Evolutionary conservation across 1,140 invertebrate genomes (phyloP).

Genomic region (Hycleus phaleratus): DNA sequence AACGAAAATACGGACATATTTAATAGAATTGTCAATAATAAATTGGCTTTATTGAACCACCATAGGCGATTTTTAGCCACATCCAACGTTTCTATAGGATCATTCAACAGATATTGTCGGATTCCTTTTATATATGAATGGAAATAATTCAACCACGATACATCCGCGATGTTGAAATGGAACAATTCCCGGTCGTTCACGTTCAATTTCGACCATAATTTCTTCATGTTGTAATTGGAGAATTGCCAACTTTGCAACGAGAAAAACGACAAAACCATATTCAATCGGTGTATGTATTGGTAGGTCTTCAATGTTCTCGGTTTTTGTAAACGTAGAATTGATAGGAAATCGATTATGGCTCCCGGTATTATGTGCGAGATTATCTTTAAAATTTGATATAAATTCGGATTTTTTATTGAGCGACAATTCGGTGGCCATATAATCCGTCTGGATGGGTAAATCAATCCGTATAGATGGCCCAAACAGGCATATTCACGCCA

Average conservation of each 20-base stretch:
- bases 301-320: slow-evolving; percentile 30
- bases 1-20: no score
- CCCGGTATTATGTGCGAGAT: slow-evolving; percentile 51
- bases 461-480: slow-evolving; percentile 41
- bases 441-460: slow-evolving; percentile 47
- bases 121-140: no score
- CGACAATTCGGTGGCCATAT: slow-evolving; percentile 50
- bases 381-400: slow-evolving; percentile 37
- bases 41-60: no score
- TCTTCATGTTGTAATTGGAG: slow-evolving; percentile 54
- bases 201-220: slow-evolving; percentile 49
- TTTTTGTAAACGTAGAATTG: slow-evolving; percentile 48
- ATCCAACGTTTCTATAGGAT: no score
- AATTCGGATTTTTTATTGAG: slow-evolving; percentile 38
- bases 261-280: slow-evolving; percentile 60
- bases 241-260: slow-evolving; percentile 61
- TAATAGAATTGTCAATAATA: no score
- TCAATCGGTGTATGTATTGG: neutral
- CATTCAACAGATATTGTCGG: no score
- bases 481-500: slow-evolving; percentile 52
- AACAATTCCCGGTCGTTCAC: slow-evolving; percentile 53
- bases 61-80: no score
- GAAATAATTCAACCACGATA: slow-evolving; percentile 51
- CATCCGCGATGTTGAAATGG: slow-evolving; percentile 55
- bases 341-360: slow-evolving; percentile 47